Base-by-base conservation (phyloP, 1,140 invertebrate genomes). In the Sesamia nonagrioides region DNA sequence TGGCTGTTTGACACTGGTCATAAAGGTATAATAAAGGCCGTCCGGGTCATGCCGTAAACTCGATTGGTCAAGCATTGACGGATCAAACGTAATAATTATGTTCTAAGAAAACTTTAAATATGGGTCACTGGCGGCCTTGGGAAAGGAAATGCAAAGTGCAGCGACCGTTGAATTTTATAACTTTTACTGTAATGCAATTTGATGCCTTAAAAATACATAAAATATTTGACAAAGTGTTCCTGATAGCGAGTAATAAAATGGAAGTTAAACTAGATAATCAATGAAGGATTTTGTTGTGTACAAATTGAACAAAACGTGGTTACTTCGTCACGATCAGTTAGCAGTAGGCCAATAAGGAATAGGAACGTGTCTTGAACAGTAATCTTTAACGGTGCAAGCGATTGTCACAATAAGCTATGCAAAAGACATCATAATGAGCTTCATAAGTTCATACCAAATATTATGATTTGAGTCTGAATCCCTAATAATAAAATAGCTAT, bases 41-140 rank as follows among this genome's bases (percentile, higher is more conserved):
- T 78, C 87, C 84, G 86, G 88, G 89, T 89, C 88, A 80, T 42
- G 79, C 87, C 85, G 80, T 92, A 91, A 93, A 92, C 81, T 77
- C 88, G 88, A 92, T 94, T 93, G 91, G 92, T 93, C 91, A 93
- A 89, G 91, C 89, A 90, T 86, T 89, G 91, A 88, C 85, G 85
- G 83, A 88, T 89, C 86, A 89, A 88, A 88, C 80, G 77, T 83
- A 86, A 87, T 88, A 83, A 89, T 90, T 90, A 86, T 83, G 79
- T 80, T 74, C 58, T 84, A 79, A 85, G 81, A 87, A 84, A 80
- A 81, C 18, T 84, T 87, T 94, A 87, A 93, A 92, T 94, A 89
- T 93, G 87, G 92, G 92, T 94, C 92, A 94, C 50, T 72, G 48
- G 66, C 74, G 86, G 89, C 85, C 91, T 93, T 94, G 92, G 90